phyloP scores from a whole-genome alignment of 2,888 invertebrate genomes.

The Ischnus inquisitorius region DNA sequence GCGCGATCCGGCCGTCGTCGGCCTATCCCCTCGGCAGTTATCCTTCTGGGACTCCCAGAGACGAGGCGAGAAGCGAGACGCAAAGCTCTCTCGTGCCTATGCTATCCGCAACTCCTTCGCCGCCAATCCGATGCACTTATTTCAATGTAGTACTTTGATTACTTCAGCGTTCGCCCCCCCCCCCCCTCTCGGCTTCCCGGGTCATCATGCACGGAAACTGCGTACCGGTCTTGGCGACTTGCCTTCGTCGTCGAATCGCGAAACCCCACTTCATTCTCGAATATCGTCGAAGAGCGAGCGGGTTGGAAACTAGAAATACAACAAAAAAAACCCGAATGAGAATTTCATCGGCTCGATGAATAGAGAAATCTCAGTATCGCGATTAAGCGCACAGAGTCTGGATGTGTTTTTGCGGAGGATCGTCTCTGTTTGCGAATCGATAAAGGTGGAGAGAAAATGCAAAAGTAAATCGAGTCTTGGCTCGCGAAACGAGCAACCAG shows the following conservation, averaged over 20 bases:
- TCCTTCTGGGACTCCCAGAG: not conserved
- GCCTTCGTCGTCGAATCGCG: conserved; percentile 1
- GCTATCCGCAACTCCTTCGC: conserved; percentile 1
- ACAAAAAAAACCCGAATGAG: conserved; percentile 1
- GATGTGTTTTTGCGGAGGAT: conserved; percentile 56
- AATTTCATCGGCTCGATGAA: conserved; percentile 2
- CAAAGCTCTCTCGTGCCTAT: not conserved
- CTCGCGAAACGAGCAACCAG: conserved; percentile 33
- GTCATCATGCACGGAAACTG: not conserved
- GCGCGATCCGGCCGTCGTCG: conserved; percentile 75
- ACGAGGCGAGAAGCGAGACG: conserved; percentile 20
- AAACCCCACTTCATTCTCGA: conserved; percentile 23
- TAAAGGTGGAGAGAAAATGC: not conserved
- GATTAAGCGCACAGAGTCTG: conserved; percentile 76
- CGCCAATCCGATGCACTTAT: conserved; percentile 10
- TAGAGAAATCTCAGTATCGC: conserved; percentile 74
- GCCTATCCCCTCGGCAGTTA: conserved; percentile 36
- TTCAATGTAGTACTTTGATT: not conserved
- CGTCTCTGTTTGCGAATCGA: not conserved
- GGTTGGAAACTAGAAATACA: not conserved
- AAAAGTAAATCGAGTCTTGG: conserved; percentile 37
- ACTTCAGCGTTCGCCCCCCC: not conserved
- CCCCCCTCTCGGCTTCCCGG: not conserved
- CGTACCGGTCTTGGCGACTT: not conserved
- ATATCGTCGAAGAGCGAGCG: not conserved